These are phyloP conservation scores for Trachops cirrhosus DNA, from an alignment of 2,797 vertebrate species.

Conservation along the genomic window DNA sequence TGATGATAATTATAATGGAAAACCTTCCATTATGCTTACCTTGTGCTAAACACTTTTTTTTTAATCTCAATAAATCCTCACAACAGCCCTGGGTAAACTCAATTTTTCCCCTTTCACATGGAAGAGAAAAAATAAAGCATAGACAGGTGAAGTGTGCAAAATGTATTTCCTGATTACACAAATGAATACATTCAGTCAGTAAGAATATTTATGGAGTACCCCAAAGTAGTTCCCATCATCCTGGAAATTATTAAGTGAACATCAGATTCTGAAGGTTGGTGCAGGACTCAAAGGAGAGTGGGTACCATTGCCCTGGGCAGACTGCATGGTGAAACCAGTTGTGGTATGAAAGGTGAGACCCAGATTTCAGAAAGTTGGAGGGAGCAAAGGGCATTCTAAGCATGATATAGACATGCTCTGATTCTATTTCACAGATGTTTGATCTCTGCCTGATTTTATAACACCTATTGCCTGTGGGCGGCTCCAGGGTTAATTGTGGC, in stretches of 20 bases:
- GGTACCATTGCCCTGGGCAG: background rate
- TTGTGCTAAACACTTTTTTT: background rate
- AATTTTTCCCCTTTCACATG: background rate
- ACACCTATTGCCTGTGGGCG: background rate
- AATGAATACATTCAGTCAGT: background rate
- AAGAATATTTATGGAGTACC: background rate
- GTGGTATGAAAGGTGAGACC: background rate
- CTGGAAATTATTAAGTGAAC: background rate
- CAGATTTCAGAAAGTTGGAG: background rate
- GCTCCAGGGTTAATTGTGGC: background rate
- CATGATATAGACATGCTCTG: background rate
- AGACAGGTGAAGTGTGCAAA: background rate
- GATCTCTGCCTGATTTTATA: conserved; percentile 38
- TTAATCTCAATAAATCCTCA: background rate
- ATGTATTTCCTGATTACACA: background rate
- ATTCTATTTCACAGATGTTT: conserved; percentile 13
- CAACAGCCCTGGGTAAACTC: background rate
- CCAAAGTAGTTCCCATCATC: background rate
- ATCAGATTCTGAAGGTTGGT: background rate
- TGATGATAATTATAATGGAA: background rate
- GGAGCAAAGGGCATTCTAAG: background rate
- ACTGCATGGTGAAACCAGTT: background rate
- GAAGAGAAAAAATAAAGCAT: background rate
- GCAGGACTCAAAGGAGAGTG: background rate
- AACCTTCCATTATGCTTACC: background rate